A percentile compares a stretch with the other conserved stretches of the same genome.
Evolutionary conservation across 2,113 vertebrate genomes (phyloP).

Genomic region (Thamnophis sirtalis): DNA sequence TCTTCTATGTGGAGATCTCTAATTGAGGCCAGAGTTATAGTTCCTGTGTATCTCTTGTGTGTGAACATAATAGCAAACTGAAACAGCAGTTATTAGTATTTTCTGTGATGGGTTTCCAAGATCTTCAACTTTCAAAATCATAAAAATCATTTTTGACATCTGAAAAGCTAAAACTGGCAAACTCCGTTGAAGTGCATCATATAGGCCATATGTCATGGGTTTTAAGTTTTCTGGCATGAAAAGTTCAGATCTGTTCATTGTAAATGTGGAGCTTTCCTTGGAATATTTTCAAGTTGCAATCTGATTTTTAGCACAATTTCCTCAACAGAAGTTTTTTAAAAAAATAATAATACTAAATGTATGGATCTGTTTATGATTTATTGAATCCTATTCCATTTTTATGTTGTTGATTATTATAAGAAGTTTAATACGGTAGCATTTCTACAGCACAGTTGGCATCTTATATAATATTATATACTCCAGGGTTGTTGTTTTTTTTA

Average conservation of each 20-base stretch:
- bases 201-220: background rate
- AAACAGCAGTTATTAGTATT: conserved; percentile 32
- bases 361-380: conserved; percentile 74
- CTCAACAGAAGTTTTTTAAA: conserved; percentile 72
- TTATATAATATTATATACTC: conserved; percentile 36
- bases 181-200: background rate
- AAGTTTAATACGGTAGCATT: conserved; percentile 49
- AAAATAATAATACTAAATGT: conserved; percentile 60
- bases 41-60: background rate
- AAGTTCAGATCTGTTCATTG: conserved; percentile 49
- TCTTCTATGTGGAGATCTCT: background rate
- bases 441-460: conserved; percentile 58
- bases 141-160: conserved; percentile 34
- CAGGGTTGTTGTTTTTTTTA: conserved; percentile 13
- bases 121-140: conserved; percentile 34
- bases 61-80: conserved; percentile 13
- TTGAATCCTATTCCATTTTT: conserved; percentile 61
- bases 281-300: conserved; percentile 59
- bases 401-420: conserved; percentile 64
- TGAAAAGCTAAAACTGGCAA: conserved; percentile 10
- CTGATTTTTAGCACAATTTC: conserved; percentile 65
- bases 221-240: conserved; percentile 46
- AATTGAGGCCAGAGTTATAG: background rate
- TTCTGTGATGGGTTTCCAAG: conserved; percentile 3
- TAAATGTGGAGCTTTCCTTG: conserved; percentile 53